Evolutionary conservation across 2,113 vertebrate genomes (phyloP).

Genomic region (Dryoscopus gambensis): DNA sequence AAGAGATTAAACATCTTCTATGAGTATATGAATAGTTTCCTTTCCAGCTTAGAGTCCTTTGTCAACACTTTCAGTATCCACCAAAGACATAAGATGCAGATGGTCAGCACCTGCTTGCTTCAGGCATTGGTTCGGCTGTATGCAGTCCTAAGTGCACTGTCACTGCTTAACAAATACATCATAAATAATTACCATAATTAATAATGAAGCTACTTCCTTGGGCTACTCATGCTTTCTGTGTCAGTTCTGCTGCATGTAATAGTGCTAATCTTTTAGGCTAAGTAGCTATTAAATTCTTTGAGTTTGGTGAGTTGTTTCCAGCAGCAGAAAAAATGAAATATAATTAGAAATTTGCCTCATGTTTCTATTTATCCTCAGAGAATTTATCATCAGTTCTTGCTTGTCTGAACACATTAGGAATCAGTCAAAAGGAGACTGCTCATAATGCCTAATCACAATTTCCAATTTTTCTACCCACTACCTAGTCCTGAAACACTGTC

Average conservation of each 20-base stretch:
- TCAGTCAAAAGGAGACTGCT: neutral
- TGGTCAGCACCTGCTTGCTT: slow-evolving; percentile 52
- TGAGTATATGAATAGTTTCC: neutral
- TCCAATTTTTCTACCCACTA: neutral
- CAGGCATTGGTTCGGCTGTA: neutral
- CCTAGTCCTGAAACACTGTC: neutral
- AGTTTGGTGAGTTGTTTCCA: neutral
- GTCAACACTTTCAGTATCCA: neutral
- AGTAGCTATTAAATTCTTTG: neutral
- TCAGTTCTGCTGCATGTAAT: neutral
- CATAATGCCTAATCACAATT: neutral
- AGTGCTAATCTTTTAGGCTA: neutral
- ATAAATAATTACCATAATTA: slow-evolving; percentile 45
- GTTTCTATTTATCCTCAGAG: slow-evolving; percentile 16
- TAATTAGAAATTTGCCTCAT: slow-evolving; percentile 8
- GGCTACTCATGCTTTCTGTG: neutral
- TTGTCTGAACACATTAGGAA: slow-evolving; percentile 8
- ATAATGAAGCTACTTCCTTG: slow-evolving; percentile 42
- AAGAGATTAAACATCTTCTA: neutral
- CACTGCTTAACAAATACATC: slow-evolving; percentile 37
- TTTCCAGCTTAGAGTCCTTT: neutral
- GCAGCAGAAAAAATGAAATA: neutral
- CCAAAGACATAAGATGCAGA: neutral
- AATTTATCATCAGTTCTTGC: neutral
- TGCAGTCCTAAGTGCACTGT: slow-evolving; percentile 17